Conservation (phyloP, 2,113 vertebrate genomes). For the Nanorana parkeri region DNA sequence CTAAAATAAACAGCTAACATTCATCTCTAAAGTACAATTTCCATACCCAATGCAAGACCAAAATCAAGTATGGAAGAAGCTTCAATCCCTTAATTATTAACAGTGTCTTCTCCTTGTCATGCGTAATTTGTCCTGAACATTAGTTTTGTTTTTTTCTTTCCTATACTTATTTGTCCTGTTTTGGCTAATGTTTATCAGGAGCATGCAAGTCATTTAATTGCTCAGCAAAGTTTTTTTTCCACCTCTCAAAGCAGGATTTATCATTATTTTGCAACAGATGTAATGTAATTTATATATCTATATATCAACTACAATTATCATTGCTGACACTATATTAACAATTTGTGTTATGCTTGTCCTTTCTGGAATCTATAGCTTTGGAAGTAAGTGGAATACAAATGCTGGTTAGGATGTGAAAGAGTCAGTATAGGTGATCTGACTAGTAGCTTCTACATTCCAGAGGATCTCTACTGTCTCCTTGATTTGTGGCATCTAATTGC, state of each 20-base stretch:
- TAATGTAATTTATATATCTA: no score
- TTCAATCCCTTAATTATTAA: slow-evolving; percentile 37
- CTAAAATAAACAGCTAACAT: background rate
- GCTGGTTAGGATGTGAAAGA: no score
- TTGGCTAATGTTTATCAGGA: slow-evolving; percentile 25
- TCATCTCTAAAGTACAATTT: background rate
- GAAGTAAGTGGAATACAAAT: no score
- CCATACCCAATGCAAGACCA: background rate
- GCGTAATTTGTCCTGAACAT: background rate
- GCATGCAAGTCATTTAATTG: background rate
- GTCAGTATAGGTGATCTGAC: no score
- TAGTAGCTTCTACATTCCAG: no score
- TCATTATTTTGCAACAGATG: background rate
- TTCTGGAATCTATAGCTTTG: no score
- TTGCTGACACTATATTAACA: no score
- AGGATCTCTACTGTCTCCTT: no score
- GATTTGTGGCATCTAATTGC: no score
- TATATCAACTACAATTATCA: no score
- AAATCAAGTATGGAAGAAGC: background rate
- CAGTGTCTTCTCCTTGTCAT: background rate
- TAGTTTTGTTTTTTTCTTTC: background rate
- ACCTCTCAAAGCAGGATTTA: background rate
- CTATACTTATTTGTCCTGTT: background rate
- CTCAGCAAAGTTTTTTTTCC: background rate
- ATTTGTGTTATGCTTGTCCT: no score